phyloP scores from a whole-genome alignment of 2,888 invertebrate species.

The Euproctis similis region DNA sequence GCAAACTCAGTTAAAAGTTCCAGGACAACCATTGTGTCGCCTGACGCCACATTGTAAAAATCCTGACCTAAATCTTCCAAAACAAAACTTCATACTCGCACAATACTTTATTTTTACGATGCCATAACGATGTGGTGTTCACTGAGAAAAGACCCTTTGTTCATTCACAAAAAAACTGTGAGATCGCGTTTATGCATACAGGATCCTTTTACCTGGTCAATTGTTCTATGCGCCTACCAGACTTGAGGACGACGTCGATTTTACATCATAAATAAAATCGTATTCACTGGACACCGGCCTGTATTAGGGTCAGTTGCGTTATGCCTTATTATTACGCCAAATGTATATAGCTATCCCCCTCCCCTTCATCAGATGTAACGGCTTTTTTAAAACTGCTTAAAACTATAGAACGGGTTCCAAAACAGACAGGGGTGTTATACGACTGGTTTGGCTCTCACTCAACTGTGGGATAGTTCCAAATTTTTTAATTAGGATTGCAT shows the following conservation, averaged over 20 bases:
- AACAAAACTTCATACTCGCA: constrained; percentile 66
- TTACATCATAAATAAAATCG: constrained; percentile 65
- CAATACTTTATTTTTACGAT: constrained; percentile 71
- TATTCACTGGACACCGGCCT: constrained; percentile 59
- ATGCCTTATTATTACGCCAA: constrained; percentile 61
- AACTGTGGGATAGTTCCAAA: constrained; percentile 62
- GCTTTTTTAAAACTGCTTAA: constrained; percentile 74
- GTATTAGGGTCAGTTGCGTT: constrained; percentile 66
- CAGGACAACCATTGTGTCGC: constrained; percentile 48
- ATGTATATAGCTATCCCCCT: constrained; percentile 65
- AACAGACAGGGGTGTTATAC: constrained; percentile 58
- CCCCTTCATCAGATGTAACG: constrained; percentile 76
- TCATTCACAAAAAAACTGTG: constrained; percentile 69
- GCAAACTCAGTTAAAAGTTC: constrained; percentile 47
- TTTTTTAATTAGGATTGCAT: constrained; percentile 66
- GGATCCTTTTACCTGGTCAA: constrained; percentile 65
- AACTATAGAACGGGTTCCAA: constrained; percentile 71
- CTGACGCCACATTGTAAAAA: constrained; percentile 70
- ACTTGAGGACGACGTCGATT: constrained; percentile 63
- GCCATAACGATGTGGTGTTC: constrained; percentile 74
- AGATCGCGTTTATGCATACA: constrained; percentile 68
- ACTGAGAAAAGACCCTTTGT: constrained; percentile 72
- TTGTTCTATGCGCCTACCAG: constrained; percentile 67
- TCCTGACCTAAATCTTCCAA: constrained; percentile 70
- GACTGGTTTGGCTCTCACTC: constrained; percentile 57